A percentile compares a stretch with the other conserved stretches of the same genome.
Conservation (phyloP, 2,797 vertebrate species). For the Stomatorhinus walkeri region DNA sequence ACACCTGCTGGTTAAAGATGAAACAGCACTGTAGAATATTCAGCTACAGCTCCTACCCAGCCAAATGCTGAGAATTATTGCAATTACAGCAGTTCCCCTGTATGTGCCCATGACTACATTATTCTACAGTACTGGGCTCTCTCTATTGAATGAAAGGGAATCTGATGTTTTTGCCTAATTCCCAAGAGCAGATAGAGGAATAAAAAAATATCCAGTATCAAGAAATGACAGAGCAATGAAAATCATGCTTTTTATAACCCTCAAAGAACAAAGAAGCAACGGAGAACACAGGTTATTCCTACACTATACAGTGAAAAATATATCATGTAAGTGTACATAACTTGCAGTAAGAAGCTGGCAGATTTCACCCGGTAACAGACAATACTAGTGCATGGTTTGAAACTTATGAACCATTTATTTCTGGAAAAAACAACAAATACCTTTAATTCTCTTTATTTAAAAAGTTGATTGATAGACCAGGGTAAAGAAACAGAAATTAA, state of each 20-base stretch:
- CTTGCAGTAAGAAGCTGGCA: background rate
- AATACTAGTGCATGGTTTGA: background rate
- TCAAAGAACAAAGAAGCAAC: background rate
- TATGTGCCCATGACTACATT: background rate
- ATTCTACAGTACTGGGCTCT: background rate
- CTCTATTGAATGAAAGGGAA: background rate
- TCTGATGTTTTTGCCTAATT: background rate
- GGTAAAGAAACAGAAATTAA: constrained; percentile 32
- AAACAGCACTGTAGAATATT: background rate
- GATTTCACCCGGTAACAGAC: background rate
- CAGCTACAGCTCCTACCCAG: background rate
- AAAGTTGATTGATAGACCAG: constrained; percentile 40
- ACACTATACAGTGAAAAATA: background rate
- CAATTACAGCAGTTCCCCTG: background rate
- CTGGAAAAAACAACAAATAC: background rate
- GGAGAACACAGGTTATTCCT: background rate
- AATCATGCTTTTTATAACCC: background rate
- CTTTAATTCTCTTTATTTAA: constrained; percentile 46
- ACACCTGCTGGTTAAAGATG: background rate
- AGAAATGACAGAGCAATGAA: background rate
- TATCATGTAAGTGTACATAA: background rate
- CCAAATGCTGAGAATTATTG: background rate
- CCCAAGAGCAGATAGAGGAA: background rate
- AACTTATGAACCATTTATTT: background rate
- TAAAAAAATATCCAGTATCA: background rate